Conservation (phyloP, 2,888 invertebrate species). For the Ectemnius continuus region DNA sequence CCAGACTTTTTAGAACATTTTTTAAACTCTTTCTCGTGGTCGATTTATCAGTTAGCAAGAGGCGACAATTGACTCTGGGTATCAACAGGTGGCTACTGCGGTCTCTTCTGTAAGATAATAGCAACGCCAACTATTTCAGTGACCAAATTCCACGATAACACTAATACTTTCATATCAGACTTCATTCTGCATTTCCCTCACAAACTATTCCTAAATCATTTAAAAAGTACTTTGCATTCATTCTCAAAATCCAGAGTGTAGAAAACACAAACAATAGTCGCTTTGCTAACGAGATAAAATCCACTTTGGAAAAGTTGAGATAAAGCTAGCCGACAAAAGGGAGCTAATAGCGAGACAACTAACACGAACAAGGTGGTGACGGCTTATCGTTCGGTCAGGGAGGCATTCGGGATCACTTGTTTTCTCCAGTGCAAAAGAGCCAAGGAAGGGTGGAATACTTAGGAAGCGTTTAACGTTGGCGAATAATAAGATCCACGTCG, state of each 20-base stretch:
- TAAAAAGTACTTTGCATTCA: no score
- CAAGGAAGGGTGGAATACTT: slow-evolving; percentile 1
- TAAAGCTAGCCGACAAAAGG: not conserved
- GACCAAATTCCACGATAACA: no score
- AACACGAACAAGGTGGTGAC: slow-evolving; percentile 6
- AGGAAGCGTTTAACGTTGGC: slow-evolving; percentile 48
- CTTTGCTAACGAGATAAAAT: not conserved
- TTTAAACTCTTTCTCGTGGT: not conserved
- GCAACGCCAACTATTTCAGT: no score
- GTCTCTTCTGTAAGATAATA: no score
- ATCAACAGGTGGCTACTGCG: slow-evolving; percentile 52
- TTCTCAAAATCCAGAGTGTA: no score
- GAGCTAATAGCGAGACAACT: not conserved
- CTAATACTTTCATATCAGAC: no score
- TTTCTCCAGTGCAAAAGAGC: not conserved
- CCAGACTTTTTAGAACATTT: not conserved
- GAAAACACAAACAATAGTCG: no score
- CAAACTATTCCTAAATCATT: no score
- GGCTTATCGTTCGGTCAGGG: slow-evolving; percentile 4
- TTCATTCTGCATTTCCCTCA: no score
- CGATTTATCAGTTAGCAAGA: not conserved
- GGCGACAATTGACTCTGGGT: not conserved
- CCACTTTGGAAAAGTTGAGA: not conserved
- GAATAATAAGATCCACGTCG: slow-evolving; percentile 51
- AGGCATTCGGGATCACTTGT: not conserved